Conservation (phyloP, 2,888 invertebrate species). For the Cordilura impudica region DNA sequence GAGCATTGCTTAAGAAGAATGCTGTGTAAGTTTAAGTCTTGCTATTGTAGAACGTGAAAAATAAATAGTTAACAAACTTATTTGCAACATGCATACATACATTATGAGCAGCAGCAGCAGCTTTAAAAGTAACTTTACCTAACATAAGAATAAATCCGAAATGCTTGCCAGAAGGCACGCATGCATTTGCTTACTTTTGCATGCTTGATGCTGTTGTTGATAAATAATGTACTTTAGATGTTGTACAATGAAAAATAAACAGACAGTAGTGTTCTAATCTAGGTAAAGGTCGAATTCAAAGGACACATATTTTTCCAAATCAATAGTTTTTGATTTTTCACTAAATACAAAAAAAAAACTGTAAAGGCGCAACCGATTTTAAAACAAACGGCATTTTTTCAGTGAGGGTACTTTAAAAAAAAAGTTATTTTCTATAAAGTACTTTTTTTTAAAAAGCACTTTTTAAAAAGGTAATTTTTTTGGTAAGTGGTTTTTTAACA, state of each 20-base stretch:
- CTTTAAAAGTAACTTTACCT: not conserved
- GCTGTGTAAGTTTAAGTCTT: not conserved
- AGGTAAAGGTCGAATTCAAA: too few relatives aligned
- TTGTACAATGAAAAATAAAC: not conserved
- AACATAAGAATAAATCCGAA: slow-evolving; percentile 15
- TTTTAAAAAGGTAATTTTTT: too few relatives aligned
- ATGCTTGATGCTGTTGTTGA: not conserved
- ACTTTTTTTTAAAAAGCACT: too few relatives aligned
- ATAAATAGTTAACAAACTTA: not conserved
- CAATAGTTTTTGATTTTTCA: too few relatives aligned
- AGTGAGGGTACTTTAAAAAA: too few relatives aligned
- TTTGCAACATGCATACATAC: slow-evolving; percentile 20
- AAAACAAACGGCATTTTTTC: too few relatives aligned
- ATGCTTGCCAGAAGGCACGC: slow-evolving; percentile 27
- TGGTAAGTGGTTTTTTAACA: too few relatives aligned
- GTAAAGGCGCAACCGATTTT: too few relatives aligned
- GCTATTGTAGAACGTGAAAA: slow-evolving; percentile 14
- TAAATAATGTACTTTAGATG: not conserved
- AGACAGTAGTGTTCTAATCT: too few relatives aligned
- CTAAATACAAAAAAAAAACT: too few relatives aligned
- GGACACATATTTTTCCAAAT: too few relatives aligned
- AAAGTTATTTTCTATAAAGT: too few relatives aligned
- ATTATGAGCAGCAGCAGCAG: not conserved
- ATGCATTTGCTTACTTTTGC: slow-evolving; percentile 12
- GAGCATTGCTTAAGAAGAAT: not conserved